Base-by-base conservation (phyloP, 2,888 invertebrate genomes). In the Stenodera caucasica region DNA sequence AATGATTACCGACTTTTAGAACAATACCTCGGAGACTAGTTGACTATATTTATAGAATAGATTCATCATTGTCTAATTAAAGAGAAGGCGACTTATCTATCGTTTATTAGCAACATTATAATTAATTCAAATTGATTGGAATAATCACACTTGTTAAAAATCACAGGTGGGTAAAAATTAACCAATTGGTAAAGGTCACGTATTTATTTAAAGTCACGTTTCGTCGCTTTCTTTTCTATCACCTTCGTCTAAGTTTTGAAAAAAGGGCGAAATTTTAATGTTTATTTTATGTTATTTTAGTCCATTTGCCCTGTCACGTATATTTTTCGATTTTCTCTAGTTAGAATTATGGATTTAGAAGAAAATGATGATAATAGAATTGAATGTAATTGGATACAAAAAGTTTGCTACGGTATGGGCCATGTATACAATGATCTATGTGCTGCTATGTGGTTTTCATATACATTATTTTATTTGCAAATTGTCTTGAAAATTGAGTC, bases 371-470 rank as follows among this genome's bases (percentile, higher is more conserved):
- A 32, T 32, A 33, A 33, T 52, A 33, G 52, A n/a, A 35, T 55
- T 49, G 55, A 55, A 59, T 63, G 59, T 49, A 30, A 56, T 54
- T 63, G 63, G 60, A 54, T 81, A 65, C 84, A 84, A 71, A 84
- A 85, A 70, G 67, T 83, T 15, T 77, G 85, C 23, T 87, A 82
- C 67, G 85, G 86, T 49, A 85, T 94, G 54, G 96, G 96, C 0
- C 96, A 96, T 81, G 87, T 96, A 53, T 84, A 94, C 70, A 97
- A 96, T 80, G 96, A 97, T 81, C 85, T 96, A 45, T 94, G 93
- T 80, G 94, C 95, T 15, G 91, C 94, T 61, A 90, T 96, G 85
- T 96, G 96, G 96, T 96, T 96, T 80, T 92, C 92, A 1, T 96
- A 96, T 79, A 85, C 94, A 51, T 83, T 96, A 70, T 88, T 96